Evolutionary conservation across 2,888 invertebrate genomes (phyloP), one percentile per base, ranked within the genome.

Genomic region (Eledona agricola): DNA sequence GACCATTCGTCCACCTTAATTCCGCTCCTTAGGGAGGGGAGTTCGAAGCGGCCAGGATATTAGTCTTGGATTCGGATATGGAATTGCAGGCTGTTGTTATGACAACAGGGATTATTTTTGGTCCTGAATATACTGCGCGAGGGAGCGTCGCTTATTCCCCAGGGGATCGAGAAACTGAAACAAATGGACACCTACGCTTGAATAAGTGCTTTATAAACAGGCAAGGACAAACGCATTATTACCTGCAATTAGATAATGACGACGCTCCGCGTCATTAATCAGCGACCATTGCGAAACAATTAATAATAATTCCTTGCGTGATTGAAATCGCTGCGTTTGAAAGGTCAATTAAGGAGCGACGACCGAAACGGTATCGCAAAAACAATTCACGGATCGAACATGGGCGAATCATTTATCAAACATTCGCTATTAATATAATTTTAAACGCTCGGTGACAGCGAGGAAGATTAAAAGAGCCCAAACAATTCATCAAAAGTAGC

Each of bases 1-100:
- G 71, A 69, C 69, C 72, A 71, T 71, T 68, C 70, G 67, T 70
- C 67, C 66, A 71, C 69, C 70, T 72, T 70, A 70, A 69, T 71
- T 69, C 68, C 47, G 46, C 40, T 58, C 59, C 59, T 51, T 25
- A 34, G 50, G 57, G 55, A 52, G 31, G 22, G 29, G 37, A 31
- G 22, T 29, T 7, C 42, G 16, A 6, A 23, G 55, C 49, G 52
- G 53, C n/a, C 49, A 55, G 51, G 58, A 59, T 58, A 61, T 61
- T 60, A 62, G 58, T 59, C 56, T 59, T 53, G 58, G 54, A 51
- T 45, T 40, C 57, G 57, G 54, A 58, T 58, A 51, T 52, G 59
- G 55, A 45, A 52, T 59, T 55, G 37, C 53, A 52, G 62, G 59
- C 59, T 60, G 65, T 65, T 60, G 65, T 65, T 65, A 65, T 65